Evolutionary conservation across 2,888 invertebrate genomes (phyloP).

Genomic region (Prosapia bicincta): DNA sequence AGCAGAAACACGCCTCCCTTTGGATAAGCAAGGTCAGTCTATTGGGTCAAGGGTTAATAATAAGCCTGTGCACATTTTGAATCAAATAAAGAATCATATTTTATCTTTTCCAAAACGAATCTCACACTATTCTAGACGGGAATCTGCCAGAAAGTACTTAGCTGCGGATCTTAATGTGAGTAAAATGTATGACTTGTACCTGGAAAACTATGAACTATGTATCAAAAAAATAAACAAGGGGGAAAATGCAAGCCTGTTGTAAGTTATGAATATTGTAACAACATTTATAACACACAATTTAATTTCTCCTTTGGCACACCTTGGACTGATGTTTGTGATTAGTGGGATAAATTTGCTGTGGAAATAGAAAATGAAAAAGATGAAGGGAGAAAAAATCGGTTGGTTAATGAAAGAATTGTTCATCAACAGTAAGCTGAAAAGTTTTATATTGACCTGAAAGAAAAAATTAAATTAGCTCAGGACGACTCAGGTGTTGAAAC

Average conservation of each 20-base stretch:
- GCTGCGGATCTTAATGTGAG: conserved; percentile 17
- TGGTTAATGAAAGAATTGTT: neutral
- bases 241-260: conserved; percentile 13
- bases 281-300: conserved; percentile 9
- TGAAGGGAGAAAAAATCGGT: neutral
- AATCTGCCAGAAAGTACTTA: conserved; percentile 6
- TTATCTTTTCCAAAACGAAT: neutral
- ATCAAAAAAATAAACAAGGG: conserved; percentile 4
- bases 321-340: conserved; percentile 9
- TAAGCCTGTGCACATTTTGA: neutral
- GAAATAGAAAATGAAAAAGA: conserved; percentile 3
- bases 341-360: conserved; percentile 3
- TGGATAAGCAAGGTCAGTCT: neutral
- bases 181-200: conserved; percentile 17
- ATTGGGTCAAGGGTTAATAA: neutral
- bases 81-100: neutral
- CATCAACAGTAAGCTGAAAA: neutral
- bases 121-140: neutral
- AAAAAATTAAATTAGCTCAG: neutral
- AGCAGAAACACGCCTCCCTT: neutral
- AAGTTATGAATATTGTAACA: conserved; percentile 5
- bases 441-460: conserved; percentile 10
- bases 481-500: neutral
- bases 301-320: conserved; percentile 17
- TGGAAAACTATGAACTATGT: conserved; percentile 24